Evolutionary conservation across 2,888 invertebrate species (phyloP), one percentile per base, ranked within the genome.

Genomic region (Thereva unica): DNA sequence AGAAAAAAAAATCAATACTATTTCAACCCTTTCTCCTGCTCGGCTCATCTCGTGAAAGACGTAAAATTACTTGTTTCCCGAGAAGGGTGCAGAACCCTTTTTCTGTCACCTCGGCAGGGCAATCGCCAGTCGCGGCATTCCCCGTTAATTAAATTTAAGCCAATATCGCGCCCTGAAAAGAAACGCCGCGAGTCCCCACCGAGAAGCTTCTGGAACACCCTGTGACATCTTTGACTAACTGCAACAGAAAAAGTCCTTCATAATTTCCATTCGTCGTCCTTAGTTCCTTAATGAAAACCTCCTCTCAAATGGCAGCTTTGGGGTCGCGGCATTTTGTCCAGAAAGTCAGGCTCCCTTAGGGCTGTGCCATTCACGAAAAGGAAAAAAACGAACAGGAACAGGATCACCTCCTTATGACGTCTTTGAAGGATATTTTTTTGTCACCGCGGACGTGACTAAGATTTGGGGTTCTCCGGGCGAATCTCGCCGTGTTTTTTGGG

Each of bases 121-220:
- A 23, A 23, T 23, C 23, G 23, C 23, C 23, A 23, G 52, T 1
- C 34, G 10, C 8, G n/a, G 47, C 38, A 23, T 53, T 35, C 10
- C 38, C 9, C 38, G n/a, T 9, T 53, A 53, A 53, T 53, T 37
- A 10, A 38, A 53, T 53, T 53, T 53, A n/a, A 53, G 53, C 23
- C 52, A 52, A 52, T 52, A n/a, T 53, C 53, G 38, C 23, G 23
- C 53, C 53, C 53, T 38, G n/a, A 6, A 10, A 53, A 23, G 6
- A 38, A 53, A 53, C 1, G 38, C 38, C 40, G 53, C 40, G 53
- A 38, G 38, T n/a, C 53, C 53, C 40, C 10, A 40, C 40, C 23
- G 40, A 53, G 38, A 38, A 53, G n/a, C n/a, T n/a, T 40, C n/a
- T 10, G n/a, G 23, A 23, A 23, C 23, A 23, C 23, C 23, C 23